Conservation (phyloP, 2,113 vertebrate species). For the Dicrurus megarhynchus region DNA sequence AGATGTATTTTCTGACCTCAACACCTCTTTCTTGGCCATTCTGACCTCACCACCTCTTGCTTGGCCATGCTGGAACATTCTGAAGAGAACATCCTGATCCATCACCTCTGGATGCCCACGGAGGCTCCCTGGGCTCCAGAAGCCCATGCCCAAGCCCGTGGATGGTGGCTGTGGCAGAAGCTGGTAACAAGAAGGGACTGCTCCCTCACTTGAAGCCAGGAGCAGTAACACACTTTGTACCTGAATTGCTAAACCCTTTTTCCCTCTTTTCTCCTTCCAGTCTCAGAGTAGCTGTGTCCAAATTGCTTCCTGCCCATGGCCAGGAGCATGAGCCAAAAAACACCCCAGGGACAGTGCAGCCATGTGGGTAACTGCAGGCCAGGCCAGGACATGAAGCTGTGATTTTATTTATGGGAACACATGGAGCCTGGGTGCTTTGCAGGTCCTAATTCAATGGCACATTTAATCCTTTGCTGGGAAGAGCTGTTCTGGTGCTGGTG, state of each 20-base stretch:
- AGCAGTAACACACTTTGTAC: not conserved
- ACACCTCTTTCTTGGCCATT: not conserved
- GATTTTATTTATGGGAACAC: not conserved
- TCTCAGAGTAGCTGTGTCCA: rapidly evolving
- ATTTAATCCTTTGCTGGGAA: not conserved
- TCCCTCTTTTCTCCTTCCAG: not conserved
- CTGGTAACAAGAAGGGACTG: not conserved
- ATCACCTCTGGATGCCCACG: not conserved
- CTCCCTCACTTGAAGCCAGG: not conserved
- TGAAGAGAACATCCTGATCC: not conserved
- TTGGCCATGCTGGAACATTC: not conserved
- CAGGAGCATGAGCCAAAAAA: not conserved
- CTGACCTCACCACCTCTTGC: not conserved
- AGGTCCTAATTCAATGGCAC: not conserved
- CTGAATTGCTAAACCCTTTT: not conserved
- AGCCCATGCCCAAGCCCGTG: not conserved
- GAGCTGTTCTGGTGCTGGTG: not conserved
- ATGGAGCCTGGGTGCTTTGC: not conserved
- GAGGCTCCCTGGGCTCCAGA: not conserved
- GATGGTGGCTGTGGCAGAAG: not conserved
- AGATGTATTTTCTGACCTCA: not conserved
- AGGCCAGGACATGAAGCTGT: not conserved
- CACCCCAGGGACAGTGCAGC: not conserved
- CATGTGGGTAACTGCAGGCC: not conserved
- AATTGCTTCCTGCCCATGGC: not conserved